Base-by-base conservation (phyloP, 2,113 vertebrate species). In the Dasyprocta punctata region DNA sequence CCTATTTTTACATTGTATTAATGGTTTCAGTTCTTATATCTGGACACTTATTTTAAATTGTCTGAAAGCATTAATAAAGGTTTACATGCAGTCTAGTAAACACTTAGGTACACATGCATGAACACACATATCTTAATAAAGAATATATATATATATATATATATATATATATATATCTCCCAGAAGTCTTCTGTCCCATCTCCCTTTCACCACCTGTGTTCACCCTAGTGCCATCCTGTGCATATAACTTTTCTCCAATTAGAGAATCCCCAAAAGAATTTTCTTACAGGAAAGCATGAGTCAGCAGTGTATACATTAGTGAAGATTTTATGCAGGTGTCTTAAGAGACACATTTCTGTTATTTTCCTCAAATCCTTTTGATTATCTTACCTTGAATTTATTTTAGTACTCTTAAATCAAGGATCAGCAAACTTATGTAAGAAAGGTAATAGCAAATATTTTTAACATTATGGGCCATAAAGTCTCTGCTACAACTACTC, bases 321-420 rank as follows among this genome's bases (percentile, higher is more conserved):
- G 44, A 90, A 77, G 47, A 89, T 63, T 89, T 84, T 90, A 41
- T 28, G 78, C 16, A 36, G 16, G 36, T 65, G 0, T 30, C 56
- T 47, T 58, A 82, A 28, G 81, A 92, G 96, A 81, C 2, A 7
- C 28, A 47, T 54, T 77, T 73, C 52, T 83, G 2, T 61, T 78
- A n/a, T 81, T 65, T 60, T 95, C 33, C 63, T 38, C 65, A 94
- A 69, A 83, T 30, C 41, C 5, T 13, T 86, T 83, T 96, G 24
- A 54, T 92, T 84, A 54, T 58, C 38, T 47, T 80, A 19, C 30
- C 56, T 89, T 49, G 19, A 73, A 20, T 93, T 94, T 19, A 84
- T 82, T 91, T 92, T 67, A 91, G 75, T 65, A 80, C 14, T 86
- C 16, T 89, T 89, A 93, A 92, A 78, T 41, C 24, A 73, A 26